These are phyloP conservation scores for Neotoxoptera formosana DNA, from an alignment of 1,140 invertebrate genomes.

Conservation along the genomic window DNA sequence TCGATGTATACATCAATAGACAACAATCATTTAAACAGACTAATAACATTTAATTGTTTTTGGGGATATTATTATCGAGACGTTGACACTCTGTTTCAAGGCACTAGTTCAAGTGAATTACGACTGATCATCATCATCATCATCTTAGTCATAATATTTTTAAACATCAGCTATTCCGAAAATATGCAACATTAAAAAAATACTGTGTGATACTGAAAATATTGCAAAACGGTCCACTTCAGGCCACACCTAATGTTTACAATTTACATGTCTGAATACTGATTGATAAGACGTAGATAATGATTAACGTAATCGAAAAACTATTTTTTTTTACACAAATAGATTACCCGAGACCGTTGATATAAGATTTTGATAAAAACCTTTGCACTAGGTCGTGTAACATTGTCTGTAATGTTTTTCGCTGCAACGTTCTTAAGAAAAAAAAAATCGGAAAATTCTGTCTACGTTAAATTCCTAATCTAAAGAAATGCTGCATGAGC, in stretches of 20 bases:
- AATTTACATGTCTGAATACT: background rate
- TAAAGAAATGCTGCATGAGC: background rate
- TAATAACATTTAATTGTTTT: too few species aligned
- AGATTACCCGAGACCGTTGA: background rate
- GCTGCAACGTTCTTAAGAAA: background rate
- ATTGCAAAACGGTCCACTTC: background rate
- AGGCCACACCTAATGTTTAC: background rate
- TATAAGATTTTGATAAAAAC: background rate
- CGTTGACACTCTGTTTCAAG: background rate
- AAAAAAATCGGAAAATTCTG: background rate
- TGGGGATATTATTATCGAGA: background rate
- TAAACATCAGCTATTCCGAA: background rate
- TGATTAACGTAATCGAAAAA: background rate
- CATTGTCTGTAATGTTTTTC: background rate
- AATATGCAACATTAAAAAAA: background rate
- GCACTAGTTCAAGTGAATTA: too few species aligned
- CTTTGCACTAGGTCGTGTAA: background rate
- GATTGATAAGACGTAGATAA: background rate
- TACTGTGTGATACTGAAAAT: background rate
- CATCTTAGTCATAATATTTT: background rate
- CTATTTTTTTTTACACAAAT: background rate
- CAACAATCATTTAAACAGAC: background rate
- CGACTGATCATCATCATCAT: background rate
- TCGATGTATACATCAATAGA: background rate
- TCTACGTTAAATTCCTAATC: conserved; percentile 1